phyloP scores from a whole-genome alignment of 2,113 vertebrate species.

The Notothenia coriiceps region DNA sequence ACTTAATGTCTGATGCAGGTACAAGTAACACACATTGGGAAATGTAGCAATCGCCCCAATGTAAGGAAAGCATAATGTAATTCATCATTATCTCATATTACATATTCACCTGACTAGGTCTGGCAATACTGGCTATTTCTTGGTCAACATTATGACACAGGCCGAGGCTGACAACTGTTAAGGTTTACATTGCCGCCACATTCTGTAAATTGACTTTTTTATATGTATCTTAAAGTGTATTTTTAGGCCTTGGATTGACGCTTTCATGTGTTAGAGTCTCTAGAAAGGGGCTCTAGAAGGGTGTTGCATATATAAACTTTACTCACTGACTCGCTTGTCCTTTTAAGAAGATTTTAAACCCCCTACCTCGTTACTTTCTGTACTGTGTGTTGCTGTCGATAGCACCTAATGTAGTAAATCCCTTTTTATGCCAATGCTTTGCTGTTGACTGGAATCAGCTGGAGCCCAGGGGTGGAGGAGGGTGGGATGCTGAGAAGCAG shows the following conservation, averaged over 20 bases:
- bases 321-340: neutral
- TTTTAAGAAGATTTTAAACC: slow-evolving; percentile 4
- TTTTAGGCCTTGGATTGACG: neutral
- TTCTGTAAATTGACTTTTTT: neutral
- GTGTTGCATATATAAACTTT: neutral
- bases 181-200: neutral
- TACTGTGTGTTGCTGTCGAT: neutral
- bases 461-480: slow-evolving; percentile 43
- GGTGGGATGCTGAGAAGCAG: slow-evolving; percentile 60
- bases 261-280: neutral
- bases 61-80: neutral
- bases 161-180: neutral
- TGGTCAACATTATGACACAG: neutral
- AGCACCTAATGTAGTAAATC: slow-evolving; percentile 22
- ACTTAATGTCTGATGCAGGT: neutral
- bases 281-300: neutral
- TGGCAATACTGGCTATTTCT: neutral
- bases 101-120: neutral
- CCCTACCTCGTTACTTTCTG: neutral
- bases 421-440: slow-evolving; percentile 32
- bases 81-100: no score
- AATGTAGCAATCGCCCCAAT: neutral
- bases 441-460: slow-evolving; percentile 47
- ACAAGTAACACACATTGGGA: no score
- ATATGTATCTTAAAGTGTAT: neutral